A percentile compares a stretch with the other conserved stretches of the same genome.
Evolutionary conservation across 2,797 vertebrate species (phyloP).

Genomic region (Notolabrus celidotus): DNA sequence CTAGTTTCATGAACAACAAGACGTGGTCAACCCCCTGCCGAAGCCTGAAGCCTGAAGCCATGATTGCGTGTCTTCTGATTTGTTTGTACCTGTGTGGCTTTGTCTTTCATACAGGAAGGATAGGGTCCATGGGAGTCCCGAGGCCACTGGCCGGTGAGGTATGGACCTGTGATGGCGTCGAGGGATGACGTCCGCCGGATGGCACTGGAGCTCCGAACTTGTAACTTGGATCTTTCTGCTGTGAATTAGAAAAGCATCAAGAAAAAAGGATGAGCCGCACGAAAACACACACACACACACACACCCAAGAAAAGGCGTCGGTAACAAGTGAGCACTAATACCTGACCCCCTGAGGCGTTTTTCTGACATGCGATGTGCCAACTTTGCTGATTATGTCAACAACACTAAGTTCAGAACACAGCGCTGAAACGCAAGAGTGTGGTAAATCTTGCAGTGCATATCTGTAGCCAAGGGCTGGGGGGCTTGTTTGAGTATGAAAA

Average conservation of each 20-base stretch:
- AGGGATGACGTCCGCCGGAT: conserved; percentile 94
- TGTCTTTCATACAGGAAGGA: conserved; percentile 96
- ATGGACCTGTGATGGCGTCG: conserved; percentile 95
- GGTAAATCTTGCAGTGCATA: conserved; percentile 29
- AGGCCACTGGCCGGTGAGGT: conserved; percentile 98
- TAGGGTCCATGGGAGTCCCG: conserved; percentile 92
- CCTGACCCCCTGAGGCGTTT: conserved; percentile 11
- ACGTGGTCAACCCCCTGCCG: too few species aligned
- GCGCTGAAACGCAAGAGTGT: neutral
- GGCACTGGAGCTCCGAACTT: conserved; percentile 88
- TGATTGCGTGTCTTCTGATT: neutral
- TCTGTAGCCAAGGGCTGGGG: neutral
- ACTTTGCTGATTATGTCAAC: conserved; percentile 19
- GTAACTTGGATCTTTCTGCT: conserved; percentile 92
- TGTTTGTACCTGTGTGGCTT: conserved; percentile 93
- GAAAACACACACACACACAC: neutral
- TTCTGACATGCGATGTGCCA: neutral
- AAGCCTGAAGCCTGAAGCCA: neutral
- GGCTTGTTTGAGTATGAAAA: neutral
- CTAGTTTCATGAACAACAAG: neutral
- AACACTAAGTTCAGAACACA: neutral
- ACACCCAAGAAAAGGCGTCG: too few species aligned
- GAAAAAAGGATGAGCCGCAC: conserved; percentile 19
- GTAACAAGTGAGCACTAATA: conserved; percentile 6
- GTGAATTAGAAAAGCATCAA: conserved; percentile 62